Evolutionary conservation across 2,888 invertebrate genomes (phyloP).

Genomic region (Pyrrhia umbra): DNA sequence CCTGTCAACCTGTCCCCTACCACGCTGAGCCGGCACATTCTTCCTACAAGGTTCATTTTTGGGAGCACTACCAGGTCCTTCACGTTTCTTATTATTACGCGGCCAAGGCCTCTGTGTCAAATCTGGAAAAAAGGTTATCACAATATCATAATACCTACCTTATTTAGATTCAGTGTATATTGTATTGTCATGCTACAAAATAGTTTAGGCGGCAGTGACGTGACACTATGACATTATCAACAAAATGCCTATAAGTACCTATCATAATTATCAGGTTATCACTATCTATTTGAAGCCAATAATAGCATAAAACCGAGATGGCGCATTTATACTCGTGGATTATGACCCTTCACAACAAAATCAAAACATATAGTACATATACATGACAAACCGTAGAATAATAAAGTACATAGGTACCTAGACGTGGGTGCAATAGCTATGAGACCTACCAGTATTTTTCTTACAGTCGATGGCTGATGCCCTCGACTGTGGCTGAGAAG

Average conservation of each 20-base stretch:
- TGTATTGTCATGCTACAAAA: neutral
- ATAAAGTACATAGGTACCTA: neutral
- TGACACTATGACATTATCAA: constrained; percentile 18
- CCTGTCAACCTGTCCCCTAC: constrained; percentile 93
- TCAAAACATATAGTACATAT: neutral
- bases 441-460: constrained; percentile 92
- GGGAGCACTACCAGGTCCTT: constrained; percentile 89
- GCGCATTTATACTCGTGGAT: neutral
- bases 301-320: neutral
- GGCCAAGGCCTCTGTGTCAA: constrained; percentile 91
- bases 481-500: constrained; percentile 92
- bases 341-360: neutral
- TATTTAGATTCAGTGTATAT: no score
- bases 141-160: neutral
- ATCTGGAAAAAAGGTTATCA: constrained; percentile 69
- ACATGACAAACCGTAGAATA: neutral
- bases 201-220: neutral
- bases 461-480: constrained; percentile 93
- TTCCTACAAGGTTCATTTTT: constrained; percentile 91
- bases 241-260: constrained; percentile 3
- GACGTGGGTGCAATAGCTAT: neutral
- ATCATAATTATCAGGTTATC: neutral
- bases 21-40: constrained; percentile 92
- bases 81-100: constrained; percentile 92
- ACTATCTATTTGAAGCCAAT: no score